Evolutionary conservation across 2,888 invertebrate species (phyloP).

Genomic region (Sphaeridia pumilis): DNA sequence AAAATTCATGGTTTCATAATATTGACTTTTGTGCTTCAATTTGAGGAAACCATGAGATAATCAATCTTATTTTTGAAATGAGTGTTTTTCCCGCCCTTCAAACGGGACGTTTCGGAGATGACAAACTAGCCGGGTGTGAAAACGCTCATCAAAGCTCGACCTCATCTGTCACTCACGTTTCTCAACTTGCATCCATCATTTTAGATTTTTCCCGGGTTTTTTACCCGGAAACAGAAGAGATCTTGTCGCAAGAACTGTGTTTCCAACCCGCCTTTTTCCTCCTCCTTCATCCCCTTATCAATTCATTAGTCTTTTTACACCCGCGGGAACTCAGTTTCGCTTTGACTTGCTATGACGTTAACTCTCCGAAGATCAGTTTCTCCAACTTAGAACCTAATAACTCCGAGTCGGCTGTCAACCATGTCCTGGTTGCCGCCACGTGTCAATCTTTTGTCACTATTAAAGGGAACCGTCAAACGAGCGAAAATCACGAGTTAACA

Average conservation of each 20-base stretch:
- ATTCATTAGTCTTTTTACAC: not conserved
- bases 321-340: too few relatives aligned
- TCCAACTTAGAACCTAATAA: too few relatives aligned
- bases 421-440: too few relatives aligned
- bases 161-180: too few relatives aligned
- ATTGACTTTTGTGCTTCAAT: too few relatives aligned
- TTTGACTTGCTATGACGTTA: too few relatives aligned
- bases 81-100: not conserved
- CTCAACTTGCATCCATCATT: not conserved
- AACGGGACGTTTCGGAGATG: not conserved
- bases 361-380: too few relatives aligned
- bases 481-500: too few relatives aligned
- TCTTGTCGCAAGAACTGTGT: not conserved
- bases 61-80: not conserved
- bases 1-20: too few relatives aligned
- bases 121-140: conserved; percentile 1
- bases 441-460: too few relatives aligned
- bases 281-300: not conserved
- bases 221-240: not conserved
- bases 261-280: not conserved
- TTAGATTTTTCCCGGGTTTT: not conserved
- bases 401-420: too few relatives aligned
- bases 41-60: not conserved
- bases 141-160: conserved; percentile 1
- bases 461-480: too few relatives aligned